Evolutionary conservation across 2,888 invertebrate species (phyloP).

Genomic region (Clivina fossor): DNA sequence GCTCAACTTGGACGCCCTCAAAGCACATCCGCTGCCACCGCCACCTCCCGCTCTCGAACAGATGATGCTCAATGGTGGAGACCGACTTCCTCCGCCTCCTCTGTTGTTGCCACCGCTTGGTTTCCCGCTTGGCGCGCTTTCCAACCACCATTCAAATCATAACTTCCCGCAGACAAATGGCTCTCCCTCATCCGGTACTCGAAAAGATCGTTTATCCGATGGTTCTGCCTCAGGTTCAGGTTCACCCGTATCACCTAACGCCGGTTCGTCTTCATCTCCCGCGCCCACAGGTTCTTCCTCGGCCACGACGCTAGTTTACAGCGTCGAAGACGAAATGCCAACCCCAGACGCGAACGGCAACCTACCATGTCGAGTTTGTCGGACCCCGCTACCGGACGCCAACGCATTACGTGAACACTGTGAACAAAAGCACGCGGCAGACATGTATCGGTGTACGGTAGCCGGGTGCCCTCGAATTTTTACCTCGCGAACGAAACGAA

Average conservation of each 20-base stretch:
- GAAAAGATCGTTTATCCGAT: constrained; percentile 18
- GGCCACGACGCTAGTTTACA: constrained; percentile 57
- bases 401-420: constrained; percentile 71
- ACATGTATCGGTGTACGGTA: constrained; percentile 75
- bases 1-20: constrained; percentile 65
- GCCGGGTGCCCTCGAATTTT: constrained; percentile 77
- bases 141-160: constrained; percentile 48
- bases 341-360: constrained; percentile 66
- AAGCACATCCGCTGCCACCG: constrained; percentile 54
- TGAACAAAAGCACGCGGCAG: constrained; percentile 66
- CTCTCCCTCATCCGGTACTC: constrained; percentile 4
- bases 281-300: constrained; percentile 25
- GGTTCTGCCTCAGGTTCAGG: constrained; percentile 19
- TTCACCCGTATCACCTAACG: constrained; percentile 7
- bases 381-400: constrained; percentile 64
- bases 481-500: constrained; percentile 75
- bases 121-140: constrained; percentile 53
- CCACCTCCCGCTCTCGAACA: constrained; percentile 54
- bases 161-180: constrained; percentile 49
- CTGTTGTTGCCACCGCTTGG: constrained; percentile 62
- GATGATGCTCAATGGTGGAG: constrained; percentile 56
- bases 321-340: constrained; percentile 68
- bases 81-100: constrained; percentile 59
- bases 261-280: constrained; percentile 19
- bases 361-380: constrained; percentile 71